phyloP scores from a whole-genome alignment of 37 sponge, comb jelly and placozoan species.

The Petrosia ficiformis region DNA sequence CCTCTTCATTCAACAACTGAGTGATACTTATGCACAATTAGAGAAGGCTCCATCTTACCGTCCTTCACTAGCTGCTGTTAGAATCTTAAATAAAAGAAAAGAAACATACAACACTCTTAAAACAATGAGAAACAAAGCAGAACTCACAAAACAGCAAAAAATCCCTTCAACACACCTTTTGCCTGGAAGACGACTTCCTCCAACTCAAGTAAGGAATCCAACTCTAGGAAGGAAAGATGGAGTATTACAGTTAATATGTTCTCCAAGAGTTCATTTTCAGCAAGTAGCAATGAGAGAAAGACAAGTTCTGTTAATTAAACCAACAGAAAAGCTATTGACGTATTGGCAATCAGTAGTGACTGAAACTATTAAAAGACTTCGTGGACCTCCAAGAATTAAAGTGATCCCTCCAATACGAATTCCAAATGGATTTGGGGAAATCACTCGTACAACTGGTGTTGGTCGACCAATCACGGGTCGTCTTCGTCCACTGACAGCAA shows the following conservation, averaged over 20 bases:
- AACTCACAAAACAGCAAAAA: neutral
- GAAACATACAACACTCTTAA: constrained; percentile 7
- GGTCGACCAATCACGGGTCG: constrained; percentile 62
- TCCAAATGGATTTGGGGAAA: constrained; percentile 60
- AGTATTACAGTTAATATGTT: neutral
- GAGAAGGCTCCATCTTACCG: constrained; percentile 39
- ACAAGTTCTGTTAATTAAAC: constrained; percentile 34
- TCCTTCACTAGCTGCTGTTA: constrained; percentile 26
- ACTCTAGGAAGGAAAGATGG: constrained; percentile 9
- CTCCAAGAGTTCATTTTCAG: constrained; percentile 39
- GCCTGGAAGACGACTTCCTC: neutral
- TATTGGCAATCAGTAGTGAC: constrained; percentile 77
- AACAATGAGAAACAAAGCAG: neutral
- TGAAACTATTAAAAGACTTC: constrained; percentile 36
- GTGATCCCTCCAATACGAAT: constrained; percentile 69
- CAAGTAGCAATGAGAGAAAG: constrained; percentile 75
- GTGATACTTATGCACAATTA: constrained; percentile 50
- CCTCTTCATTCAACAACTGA: constrained; percentile 65
- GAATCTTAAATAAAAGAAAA: constrained; percentile 9
- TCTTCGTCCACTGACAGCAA: constrained; percentile 62
- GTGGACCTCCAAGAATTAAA: constrained; percentile 63
- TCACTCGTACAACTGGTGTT: neutral
- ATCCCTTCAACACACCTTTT: neutral
- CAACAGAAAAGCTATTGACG: constrained; percentile 61
- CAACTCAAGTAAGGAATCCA: neutral